phyloP scores from a whole-genome alignment of 2,888 invertebrate species.

The Phyllotreta striolata region DNA sequence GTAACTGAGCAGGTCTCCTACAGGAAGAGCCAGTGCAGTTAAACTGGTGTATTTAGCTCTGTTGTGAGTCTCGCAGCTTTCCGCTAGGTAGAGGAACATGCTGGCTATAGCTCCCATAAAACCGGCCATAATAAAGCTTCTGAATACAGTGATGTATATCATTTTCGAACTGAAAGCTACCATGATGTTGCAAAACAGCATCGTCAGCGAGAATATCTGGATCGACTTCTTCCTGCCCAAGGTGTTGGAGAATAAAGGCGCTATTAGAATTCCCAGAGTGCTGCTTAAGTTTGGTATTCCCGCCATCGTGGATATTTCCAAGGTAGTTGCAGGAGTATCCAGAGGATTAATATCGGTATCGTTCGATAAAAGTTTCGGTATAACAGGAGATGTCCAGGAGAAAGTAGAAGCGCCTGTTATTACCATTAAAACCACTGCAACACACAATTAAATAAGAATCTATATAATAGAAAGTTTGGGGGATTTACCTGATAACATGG shows the following conservation, averaged over 20 bases:
- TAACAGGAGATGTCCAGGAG: conserved; percentile 58
- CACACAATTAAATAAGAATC: not conserved
- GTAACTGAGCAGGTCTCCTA: no score
- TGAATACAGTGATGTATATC: conserved; percentile 25
- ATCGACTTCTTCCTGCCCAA: conserved; percentile 75
- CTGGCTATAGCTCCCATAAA: conserved; percentile 54
- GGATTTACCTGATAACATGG: conserved; percentile 10
- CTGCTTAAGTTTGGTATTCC: conserved; percentile 62
- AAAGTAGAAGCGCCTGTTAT: conserved; percentile 59
- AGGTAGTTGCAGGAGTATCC: conserved; percentile 46
- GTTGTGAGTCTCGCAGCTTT: no score
- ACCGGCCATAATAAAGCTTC: conserved; percentile 73
- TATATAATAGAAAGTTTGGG: not conserved
- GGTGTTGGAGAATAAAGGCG: conserved; percentile 70
- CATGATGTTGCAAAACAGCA: conserved; percentile 6
- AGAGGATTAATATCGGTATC: conserved; percentile 52
- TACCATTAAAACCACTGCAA: conserved; percentile 60
- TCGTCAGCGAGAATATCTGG: not conserved
- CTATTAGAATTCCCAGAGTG: conserved; percentile 70
- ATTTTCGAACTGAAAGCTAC: conserved; percentile 5
- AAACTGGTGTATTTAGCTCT: no score
- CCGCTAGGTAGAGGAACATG: no score
- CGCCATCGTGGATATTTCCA: conserved; percentile 64
- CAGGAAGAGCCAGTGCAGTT: no score
- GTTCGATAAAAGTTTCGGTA: conserved; percentile 42